Evolutionary conservation across 2,797 vertebrate species (phyloP).

Genomic region (Cyclopterus lumpus): DNA sequence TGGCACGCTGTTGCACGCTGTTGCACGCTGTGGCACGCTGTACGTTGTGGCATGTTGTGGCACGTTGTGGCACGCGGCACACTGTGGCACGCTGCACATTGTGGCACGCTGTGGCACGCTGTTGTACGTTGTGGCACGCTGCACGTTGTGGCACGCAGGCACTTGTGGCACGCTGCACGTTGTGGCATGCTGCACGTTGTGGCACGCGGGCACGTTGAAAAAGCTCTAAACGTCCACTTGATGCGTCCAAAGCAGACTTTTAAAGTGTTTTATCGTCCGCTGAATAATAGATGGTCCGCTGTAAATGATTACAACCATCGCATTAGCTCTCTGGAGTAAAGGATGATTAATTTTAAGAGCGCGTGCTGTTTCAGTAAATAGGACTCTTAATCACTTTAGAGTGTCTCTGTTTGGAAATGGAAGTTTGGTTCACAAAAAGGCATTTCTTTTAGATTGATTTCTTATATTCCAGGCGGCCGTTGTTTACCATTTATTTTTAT

Average conservation of each 20-base stretch:
- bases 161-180: too few species aligned
- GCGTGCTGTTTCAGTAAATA: constrained; percentile 41
- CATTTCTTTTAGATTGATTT: background rate
- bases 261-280: constrained; percentile 13
- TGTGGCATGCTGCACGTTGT: too few species aligned
- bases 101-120: too few species aligned
- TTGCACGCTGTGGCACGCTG: too few species aligned
- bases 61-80: too few species aligned
- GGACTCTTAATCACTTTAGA: constrained; percentile 45
- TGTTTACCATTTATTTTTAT: background rate
- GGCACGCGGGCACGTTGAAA: background rate
- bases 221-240: constrained; percentile 44
- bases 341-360: constrained; percentile 53
- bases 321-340: constrained; percentile 29
- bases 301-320: constrained; percentile 43
- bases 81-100: too few species aligned
- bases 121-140: too few species aligned
- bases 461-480: background rate
- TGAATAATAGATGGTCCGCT: constrained; percentile 48
- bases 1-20: too few species aligned
- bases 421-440: constrained; percentile 7
- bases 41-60: too few species aligned
- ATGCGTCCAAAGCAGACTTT: constrained; percentile 34
- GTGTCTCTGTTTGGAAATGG: constrained; percentile 26
- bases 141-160: too few species aligned